phyloP scores from a whole-genome alignment of 2,113 vertebrate species.

The Myodes glareolus region DNA sequence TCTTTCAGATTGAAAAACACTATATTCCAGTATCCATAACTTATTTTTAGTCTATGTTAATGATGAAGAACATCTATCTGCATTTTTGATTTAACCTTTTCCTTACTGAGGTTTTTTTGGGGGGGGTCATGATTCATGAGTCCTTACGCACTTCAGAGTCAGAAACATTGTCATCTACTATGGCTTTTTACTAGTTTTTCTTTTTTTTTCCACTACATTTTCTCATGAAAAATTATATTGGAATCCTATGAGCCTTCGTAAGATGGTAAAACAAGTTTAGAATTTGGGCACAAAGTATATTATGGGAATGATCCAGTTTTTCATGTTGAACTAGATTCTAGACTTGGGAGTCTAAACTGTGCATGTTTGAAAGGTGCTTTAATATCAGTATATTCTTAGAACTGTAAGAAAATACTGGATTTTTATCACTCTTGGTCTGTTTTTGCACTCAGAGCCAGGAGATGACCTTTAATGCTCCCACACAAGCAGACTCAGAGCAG shows the following conservation, averaged over 20 bases:
- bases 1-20: not conserved
- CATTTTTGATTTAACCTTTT: slow-evolving; percentile 5
- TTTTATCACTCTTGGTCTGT: not conserved
- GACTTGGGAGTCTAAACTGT: not conserved
- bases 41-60: not conserved
- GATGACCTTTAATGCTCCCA: not conserved
- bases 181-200: slow-evolving; percentile 4
- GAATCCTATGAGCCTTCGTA: not conserved
- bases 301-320: not conserved
- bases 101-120: not conserved
- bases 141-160: not conserved
- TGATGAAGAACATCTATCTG: not conserved
- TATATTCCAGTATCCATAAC: not conserved
- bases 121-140: not conserved
- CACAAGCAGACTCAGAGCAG: not conserved
- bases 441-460: not conserved
- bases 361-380: not conserved
- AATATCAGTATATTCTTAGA: not conserved
- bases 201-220: slow-evolving; percentile 22
- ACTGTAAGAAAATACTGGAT: not conserved
- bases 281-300: not conserved
- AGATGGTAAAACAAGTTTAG: not conserved
- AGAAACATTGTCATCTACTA: not conserved
- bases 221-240: not conserved
- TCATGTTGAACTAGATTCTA: not conserved